Evolutionary conservation across 2,888 invertebrate genomes (phyloP).

Genomic region (Coelinius sp.): DNA sequence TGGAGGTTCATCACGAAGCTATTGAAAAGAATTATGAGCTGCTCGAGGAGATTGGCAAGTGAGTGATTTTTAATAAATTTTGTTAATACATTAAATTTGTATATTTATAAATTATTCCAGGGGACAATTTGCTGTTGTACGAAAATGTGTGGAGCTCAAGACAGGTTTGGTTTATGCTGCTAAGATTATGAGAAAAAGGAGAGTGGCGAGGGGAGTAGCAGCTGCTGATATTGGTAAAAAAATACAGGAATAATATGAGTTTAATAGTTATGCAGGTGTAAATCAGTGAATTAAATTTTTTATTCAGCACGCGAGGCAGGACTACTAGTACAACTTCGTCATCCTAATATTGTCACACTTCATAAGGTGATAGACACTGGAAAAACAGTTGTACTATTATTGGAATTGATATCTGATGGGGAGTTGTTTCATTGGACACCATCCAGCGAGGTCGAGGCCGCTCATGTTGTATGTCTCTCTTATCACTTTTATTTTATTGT

Average conservation of each 20-base stretch:
- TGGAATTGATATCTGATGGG: conserved; percentile 78
- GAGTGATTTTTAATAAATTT: conserved; percentile 53
- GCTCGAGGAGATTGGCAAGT: conserved; percentile 75
- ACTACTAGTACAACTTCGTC: conserved; percentile 74
- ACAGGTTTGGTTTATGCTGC: conserved; percentile 75
- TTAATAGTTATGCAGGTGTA: not conserved
- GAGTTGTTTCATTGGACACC: conserved; percentile 76
- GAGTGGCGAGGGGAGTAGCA: conserved; percentile 74
- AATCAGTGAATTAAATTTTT: not conserved
- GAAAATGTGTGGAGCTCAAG: conserved; percentile 73
- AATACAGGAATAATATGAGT: conserved; percentile 2
- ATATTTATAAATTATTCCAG: conserved; percentile 66
- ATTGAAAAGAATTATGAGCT: conserved; percentile 73
- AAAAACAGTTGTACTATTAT: conserved; percentile 74
- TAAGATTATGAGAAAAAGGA: conserved; percentile 76
- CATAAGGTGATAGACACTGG: conserved; percentile 77
- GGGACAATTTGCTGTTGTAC: conserved; percentile 78
- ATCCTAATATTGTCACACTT: conserved; percentile 77
- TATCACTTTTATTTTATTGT: not conserved
- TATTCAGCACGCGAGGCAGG: conserved; percentile 72
- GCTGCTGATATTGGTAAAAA: conserved; percentile 73
- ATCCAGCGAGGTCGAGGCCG: conserved; percentile 75
- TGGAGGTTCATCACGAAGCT: conserved; percentile 72
- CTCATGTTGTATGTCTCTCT: conserved; percentile 72
- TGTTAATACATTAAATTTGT: not conserved